phyloP scores from a whole-genome alignment of 1,140 invertebrate genomes.

The Drosophila funebris region DNA sequence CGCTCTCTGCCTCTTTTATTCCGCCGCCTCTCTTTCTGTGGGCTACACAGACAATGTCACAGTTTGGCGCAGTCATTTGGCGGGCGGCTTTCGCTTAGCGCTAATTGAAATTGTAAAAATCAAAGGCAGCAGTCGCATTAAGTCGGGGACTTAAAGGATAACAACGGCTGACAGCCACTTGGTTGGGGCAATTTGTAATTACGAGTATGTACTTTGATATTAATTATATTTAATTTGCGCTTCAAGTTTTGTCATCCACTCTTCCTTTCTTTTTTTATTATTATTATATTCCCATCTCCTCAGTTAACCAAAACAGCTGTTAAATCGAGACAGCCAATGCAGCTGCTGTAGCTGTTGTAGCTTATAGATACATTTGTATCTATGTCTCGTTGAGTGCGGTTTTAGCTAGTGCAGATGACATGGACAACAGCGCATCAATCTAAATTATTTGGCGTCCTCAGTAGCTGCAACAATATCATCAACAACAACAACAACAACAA shows the following conservation, averaged over 20 bases:
- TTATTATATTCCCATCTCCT: neutral
- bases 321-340: neutral
- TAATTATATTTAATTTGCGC: slow-evolving; percentile 44
- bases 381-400: neutral
- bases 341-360: slow-evolving; percentile 9
- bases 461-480: slow-evolving; percentile 3
- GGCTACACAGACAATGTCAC: slow-evolving; percentile 19
- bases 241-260: neutral
- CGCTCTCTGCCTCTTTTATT: neutral
- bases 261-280: neutral
- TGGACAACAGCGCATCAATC: slow-evolving; percentile 27
- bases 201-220: slow-evolving; percentile 61
- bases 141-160: slow-evolving; percentile 62
- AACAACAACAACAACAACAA: slow-evolving; percentile 9
- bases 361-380: slow-evolving; percentile 2
- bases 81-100: slow-evolving; percentile 48
- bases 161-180: slow-evolving; percentile 58
- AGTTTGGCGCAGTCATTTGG: slow-evolving; percentile 19
- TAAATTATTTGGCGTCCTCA: slow-evolving; percentile 38
- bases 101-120: slow-evolving; percentile 82
- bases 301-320: neutral
- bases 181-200: slow-evolving; percentile 65
- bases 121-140: slow-evolving; percentile 65
- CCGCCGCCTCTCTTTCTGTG: neutral
- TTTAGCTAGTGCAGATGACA: neutral